Evolutionary conservation across 2,797 vertebrate genomes (phyloP).

Genomic region (Sebastes diaconus): DNA sequence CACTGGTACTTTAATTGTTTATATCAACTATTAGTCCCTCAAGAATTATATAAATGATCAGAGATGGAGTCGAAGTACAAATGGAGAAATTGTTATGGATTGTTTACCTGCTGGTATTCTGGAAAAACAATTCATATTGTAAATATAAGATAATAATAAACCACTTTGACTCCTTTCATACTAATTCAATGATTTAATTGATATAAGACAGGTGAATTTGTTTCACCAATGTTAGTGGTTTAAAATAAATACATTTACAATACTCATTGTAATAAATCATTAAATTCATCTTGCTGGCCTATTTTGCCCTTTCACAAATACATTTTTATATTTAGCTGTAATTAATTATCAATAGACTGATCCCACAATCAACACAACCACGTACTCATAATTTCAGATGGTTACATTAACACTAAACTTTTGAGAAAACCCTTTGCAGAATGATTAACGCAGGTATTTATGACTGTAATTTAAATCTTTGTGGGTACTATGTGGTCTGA

Average conservation of each 20-base stretch:
- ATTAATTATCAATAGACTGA: slow-evolving; percentile 7
- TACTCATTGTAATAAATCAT: background rate
- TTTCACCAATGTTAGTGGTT: background rate
- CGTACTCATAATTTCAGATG: background rate
- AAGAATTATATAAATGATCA: background rate
- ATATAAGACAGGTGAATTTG: background rate
- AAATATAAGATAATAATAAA: background rate
- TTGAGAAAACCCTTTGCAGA: background rate
- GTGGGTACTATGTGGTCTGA: background rate
- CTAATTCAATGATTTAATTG: background rate
- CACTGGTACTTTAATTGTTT: background rate
- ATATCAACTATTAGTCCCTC: background rate
- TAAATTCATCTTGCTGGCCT: background rate
- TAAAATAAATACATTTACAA: background rate
- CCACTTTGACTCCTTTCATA: background rate
- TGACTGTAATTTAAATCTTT: background rate
- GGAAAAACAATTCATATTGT: background rate
- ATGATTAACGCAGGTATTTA: background rate
- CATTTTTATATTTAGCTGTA: background rate
- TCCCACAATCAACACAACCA: background rate
- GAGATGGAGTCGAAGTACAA: background rate
- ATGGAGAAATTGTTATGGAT: background rate
- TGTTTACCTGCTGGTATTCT: slow-evolving; percentile 1
- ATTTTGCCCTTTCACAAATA: slow-evolving; percentile 6
- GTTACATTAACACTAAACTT: background rate